Evolutionary conservation across 1,140 invertebrate species (phyloP), one percentile per base, ranked within the genome.

Genomic region (Asbolus verrucosus): DNA sequence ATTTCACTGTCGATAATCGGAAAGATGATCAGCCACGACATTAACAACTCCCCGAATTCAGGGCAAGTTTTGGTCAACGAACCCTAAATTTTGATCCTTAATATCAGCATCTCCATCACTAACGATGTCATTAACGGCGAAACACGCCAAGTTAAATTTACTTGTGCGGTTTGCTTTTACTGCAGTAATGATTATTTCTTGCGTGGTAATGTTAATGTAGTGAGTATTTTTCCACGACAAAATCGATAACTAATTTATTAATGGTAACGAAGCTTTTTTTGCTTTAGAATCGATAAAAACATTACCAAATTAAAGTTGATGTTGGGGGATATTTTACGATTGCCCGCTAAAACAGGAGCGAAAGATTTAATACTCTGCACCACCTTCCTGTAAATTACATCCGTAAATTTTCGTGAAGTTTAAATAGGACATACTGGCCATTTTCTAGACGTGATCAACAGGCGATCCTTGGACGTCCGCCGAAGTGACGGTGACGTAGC

Each of bases 401-500:
- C 11, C 33, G 11, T 36, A 36, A 36, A 36, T 36, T 36, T 36
- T 36, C 11, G 14, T 46, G 19, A 15, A 43, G 13, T 14, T 60
- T 16, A 41, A 41, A 61, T 18, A 41, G 21, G 69, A 75, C 74
- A 41, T 70, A 76, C 73, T 38, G 39, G 16, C 59, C 67, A 70
- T 74, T 15, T 38, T 73, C 67, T 76, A 82, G 43, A 82, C 81
- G 69, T 82, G 79, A 69, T 81, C 79, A 69, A 82, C 76, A 43
- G 80, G 80, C 19, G 79, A 72, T 54, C 69, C 72, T 27, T 75
- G 75, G 6, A 79, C 61, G 14, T 69, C 73, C 6, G 69, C 75
- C 59, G 76, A 74, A 19, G 76, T 73, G 21, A 77, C 78, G 50
- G 78, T 79, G 63, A 81, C 78, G 77, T 83, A 78, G 74, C 81